Evolutionary conservation across 2,113 vertebrate genomes (phyloP).

Genomic region (Phyllostomus discolor): DNA sequence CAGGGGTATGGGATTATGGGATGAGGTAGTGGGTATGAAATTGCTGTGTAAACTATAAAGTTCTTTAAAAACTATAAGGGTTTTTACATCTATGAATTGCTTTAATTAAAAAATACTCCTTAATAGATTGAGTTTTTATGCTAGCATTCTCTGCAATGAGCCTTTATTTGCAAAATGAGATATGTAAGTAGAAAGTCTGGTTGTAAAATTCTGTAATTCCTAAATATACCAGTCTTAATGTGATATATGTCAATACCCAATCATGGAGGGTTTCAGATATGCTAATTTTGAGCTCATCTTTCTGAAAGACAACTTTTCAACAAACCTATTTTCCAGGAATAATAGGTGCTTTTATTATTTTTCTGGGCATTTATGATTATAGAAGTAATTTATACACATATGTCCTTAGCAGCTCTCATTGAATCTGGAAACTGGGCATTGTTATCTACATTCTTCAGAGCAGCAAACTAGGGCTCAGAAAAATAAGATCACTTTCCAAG

Average conservation of each 20-base stretch:
- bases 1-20: background rate
- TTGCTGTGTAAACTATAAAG: background rate
- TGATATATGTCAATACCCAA: background rate
- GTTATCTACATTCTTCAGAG: background rate
- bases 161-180: constrained; percentile 12
- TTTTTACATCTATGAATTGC: background rate
- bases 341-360: background rate
- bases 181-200: background rate
- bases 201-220: background rate
- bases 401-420: background rate
- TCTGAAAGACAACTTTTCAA: constrained; percentile 3
- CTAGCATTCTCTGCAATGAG: background rate
- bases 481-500: background rate
- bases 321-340: background rate
- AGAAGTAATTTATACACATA: background rate
- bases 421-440: background rate
- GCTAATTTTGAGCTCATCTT: background rate
- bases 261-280: background rate
- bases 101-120: background rate
- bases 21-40: background rate
- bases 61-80: background rate
- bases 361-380: background rate
- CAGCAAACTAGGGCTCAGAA: background rate
- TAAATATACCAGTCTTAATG: background rate
- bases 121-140: background rate